Conservation (phyloP, 2,113 vertebrate genomes). For the Scopus umbretta region DNA sequence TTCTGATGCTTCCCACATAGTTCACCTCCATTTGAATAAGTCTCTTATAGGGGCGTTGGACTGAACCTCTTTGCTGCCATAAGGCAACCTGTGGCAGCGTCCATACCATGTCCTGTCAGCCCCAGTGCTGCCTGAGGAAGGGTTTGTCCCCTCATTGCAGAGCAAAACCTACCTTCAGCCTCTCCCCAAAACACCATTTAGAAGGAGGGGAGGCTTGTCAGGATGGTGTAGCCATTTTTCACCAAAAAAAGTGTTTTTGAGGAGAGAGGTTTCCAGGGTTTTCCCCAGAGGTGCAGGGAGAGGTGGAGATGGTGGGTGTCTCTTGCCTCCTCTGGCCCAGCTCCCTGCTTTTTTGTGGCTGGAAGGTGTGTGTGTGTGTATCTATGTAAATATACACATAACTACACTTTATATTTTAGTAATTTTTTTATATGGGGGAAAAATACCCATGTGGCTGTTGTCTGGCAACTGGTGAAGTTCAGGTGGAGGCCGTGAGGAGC, state of each 20-base stretch:
- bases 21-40: neutral
- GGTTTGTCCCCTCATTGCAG: neutral
- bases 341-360: neutral
- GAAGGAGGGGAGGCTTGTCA: neutral
- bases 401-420: too few relatives aligned
- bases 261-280: neutral
- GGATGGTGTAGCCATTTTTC: neutral
- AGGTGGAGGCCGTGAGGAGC: neutral
- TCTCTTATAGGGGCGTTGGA: rapidly evolving
- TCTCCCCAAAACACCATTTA: rapidly evolving
- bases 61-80: rapidly evolving
- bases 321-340: neutral
- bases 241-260: neutral
- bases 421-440: neutral
- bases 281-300: neutral
- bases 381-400: rapidly evolving
- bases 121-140: too few relatives aligned
- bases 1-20: neutral
- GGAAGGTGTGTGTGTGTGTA: neutral
- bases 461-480: slow-evolving; percentile 39
- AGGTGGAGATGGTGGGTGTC: rapidly evolving
- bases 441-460: neutral
- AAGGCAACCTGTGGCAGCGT: rapidly evolving
- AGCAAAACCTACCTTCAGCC: too few relatives aligned
- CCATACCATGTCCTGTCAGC: rapidly evolving